phyloP scores from a whole-genome alignment of 1,140 invertebrate species.

The Cryptotermes secundus region DNA sequence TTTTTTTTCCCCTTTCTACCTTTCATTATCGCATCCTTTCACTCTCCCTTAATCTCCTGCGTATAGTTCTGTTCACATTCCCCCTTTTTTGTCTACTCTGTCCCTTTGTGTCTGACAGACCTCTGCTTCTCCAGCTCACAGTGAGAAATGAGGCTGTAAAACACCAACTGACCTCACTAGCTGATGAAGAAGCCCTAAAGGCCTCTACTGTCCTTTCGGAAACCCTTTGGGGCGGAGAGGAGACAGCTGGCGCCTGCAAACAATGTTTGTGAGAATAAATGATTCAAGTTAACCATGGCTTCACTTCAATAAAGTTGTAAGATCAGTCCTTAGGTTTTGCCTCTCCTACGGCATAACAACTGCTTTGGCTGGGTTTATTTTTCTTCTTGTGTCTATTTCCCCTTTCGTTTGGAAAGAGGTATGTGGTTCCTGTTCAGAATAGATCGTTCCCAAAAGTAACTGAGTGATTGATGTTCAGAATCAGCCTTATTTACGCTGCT shows the following conservation, averaged over 20 bases:
- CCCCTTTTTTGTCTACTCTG: not conserved
- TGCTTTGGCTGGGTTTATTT: not conserved
- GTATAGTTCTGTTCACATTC: not conserved
- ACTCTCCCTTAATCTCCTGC: not conserved
- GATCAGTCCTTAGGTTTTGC: not conserved
- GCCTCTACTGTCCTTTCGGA: not conserved
- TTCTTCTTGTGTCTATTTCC: not conserved
- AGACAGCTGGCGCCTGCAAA: not conserved
- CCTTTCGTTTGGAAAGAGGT: not conserved
- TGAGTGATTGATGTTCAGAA: no score
- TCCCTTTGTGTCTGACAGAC: not conserved
- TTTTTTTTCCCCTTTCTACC: not conserved
- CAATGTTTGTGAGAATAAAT: not conserved
- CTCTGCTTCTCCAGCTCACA: not conserved
- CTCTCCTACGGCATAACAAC: not conserved
- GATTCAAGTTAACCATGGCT: not conserved
- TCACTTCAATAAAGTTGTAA: not conserved
- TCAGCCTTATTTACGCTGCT: no score
- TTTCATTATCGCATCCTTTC: not conserved
- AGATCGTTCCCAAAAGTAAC: no score
- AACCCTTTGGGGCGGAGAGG: not conserved
- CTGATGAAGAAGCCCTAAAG: not conserved
- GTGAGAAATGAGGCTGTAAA: not conserved
- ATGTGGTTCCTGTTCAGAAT: not conserved
- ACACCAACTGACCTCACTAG: not conserved